phyloP scores from a whole-genome alignment of 2,888 invertebrate species.

The Tenthredo amoena region DNA sequence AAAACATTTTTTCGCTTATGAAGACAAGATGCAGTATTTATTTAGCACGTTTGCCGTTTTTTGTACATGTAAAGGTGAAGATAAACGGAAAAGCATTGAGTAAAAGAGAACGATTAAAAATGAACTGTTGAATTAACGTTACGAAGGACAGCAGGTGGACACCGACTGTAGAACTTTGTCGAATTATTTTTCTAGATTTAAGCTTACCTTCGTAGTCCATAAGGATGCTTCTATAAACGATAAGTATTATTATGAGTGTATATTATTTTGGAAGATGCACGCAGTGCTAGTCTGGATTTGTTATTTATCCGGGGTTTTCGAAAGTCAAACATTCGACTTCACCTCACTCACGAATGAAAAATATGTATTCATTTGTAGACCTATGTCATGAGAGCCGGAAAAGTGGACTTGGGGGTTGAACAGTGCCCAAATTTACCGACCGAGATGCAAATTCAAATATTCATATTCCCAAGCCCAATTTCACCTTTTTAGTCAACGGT shows the following conservation, averaged over 20 bases:
- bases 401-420: too few species aligned
- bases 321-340: background rate
- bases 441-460: too few species aligned
- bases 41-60: background rate
- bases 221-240: background rate
- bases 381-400: background rate
- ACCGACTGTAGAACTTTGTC: background rate
- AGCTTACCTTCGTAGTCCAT: slow-evolving; percentile 42
- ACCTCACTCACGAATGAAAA: background rate
- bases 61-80: background rate
- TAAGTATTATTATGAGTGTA: background rate
- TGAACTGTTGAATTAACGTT: background rate
- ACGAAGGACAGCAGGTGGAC: slow-evolving; percentile 27
- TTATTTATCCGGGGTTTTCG: background rate
- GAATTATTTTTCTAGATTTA: background rate
- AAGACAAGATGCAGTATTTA: background rate
- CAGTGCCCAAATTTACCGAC: too few species aligned
- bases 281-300: background rate
- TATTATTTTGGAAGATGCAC: background rate
- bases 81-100: background rate
- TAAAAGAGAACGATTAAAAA: background rate
- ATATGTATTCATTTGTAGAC: background rate
- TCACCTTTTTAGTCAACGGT: too few species aligned
- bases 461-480: too few species aligned
- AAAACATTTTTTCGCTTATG: background rate